These are phyloP conservation scores for Condylura cristata DNA, from an alignment of 2,113 vertebrate species.

Conservation along the genomic window DNA sequence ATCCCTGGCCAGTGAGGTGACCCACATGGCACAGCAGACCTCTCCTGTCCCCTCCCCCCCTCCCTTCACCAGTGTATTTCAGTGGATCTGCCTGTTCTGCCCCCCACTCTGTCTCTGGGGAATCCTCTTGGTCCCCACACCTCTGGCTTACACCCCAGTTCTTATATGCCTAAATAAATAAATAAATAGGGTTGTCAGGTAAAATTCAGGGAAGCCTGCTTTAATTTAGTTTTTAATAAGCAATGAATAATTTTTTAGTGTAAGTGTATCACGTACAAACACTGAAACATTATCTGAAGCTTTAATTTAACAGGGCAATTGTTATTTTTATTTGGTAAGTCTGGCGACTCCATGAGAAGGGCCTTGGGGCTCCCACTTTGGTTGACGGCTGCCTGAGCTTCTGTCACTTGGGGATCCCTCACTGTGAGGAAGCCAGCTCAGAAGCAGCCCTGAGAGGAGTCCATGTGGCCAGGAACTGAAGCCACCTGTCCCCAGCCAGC, in stretches of 20 bases:
- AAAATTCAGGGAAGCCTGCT: background rate
- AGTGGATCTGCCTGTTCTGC: no score
- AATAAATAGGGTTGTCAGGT: background rate
- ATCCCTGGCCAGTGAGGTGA: no score
- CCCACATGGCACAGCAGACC: no score
- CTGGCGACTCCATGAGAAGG: background rate
- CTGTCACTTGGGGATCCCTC: background rate
- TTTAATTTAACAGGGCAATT: background rate
- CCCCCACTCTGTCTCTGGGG: no score
- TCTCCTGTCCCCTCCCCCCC: no score
- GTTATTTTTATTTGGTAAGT: background rate
- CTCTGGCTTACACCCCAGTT: no score
- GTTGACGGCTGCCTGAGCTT: background rate
- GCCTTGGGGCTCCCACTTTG: background rate
- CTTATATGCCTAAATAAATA: no score
- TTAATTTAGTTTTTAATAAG: conserved; percentile 2
- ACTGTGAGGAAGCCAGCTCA: background rate
- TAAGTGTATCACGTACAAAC: background rate
- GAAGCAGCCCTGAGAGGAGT: background rate
- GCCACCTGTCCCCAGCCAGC: background rate
- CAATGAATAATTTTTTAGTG: background rate
- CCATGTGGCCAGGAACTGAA: background rate
- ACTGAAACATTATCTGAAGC: background rate
- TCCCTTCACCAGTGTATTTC: no score
- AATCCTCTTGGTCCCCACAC: no score